These are phyloP conservation scores for Momotus momota DNA, from an alignment of 2,797 vertebrate genomes.

Conservation along the genomic window DNA sequence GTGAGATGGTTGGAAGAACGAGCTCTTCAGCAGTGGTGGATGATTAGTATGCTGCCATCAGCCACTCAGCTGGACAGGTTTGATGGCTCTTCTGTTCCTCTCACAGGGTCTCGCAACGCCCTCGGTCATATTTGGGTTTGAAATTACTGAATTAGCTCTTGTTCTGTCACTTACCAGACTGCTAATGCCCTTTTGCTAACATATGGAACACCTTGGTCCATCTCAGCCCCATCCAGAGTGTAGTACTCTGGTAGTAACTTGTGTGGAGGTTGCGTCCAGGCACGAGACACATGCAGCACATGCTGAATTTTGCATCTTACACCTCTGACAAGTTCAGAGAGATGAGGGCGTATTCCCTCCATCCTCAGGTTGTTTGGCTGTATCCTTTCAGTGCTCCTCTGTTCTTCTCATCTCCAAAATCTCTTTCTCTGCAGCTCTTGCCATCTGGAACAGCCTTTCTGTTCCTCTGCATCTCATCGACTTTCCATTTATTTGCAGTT, in stretches of 20 bases:
- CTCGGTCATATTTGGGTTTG: neutral
- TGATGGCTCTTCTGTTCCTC: neutral
- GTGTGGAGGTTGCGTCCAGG: neutral
- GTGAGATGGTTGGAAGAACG: fast-evolving
- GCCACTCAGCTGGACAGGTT: neutral
- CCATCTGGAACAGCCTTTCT: conserved; percentile 32
- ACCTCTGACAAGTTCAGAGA: neutral
- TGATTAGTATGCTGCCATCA: neutral
- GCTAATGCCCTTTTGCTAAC: neutral
- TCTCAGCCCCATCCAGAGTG: neutral
- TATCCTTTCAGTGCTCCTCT: neutral
- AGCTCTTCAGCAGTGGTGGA: neutral
- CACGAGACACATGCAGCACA: neutral
- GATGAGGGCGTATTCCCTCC: neutral
- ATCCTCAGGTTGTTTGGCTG: neutral
- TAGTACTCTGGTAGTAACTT: neutral
- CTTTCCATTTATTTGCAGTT: neutral
- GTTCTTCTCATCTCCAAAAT: neutral
- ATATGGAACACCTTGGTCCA: fast-evolving
- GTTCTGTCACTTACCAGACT: neutral
- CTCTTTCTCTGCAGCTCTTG: neutral
- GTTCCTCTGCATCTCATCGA: neutral
- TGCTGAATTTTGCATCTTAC: neutral
- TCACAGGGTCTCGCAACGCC: neutral
- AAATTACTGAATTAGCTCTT: neutral